These are phyloP conservation scores for Slavum lentiscoides DNA, from an alignment of 2,888 invertebrate genomes.

Conservation along the genomic window DNA sequence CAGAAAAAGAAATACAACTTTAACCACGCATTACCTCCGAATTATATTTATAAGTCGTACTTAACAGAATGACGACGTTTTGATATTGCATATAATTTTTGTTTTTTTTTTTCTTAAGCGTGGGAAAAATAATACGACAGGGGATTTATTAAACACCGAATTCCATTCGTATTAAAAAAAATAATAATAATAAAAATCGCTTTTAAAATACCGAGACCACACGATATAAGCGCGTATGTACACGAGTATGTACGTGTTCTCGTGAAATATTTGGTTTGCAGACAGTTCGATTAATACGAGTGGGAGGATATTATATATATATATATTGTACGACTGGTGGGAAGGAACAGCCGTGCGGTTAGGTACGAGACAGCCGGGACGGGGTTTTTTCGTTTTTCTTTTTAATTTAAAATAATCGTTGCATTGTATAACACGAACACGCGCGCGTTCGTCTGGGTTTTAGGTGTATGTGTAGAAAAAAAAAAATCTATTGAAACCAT, in stretches of 20 bases:
- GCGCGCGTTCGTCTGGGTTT: background rate
- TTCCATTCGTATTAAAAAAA: constrained; percentile 8
- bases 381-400: background rate
- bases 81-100: background rate
- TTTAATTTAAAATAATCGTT: constrained; percentile 22
- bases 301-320: constrained; percentile 17
- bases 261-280: constrained; percentile 18
- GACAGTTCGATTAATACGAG: constrained; percentile 24
- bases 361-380: background rate
- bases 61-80: background rate
- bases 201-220: constrained; percentile 7
- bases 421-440: background rate
- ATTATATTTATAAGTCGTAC: background rate
- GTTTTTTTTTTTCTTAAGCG: background rate
- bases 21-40: background rate
- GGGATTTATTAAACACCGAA: constrained; percentile 20
- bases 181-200: background rate
- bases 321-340: constrained; percentile 3
- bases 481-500: constrained; percentile 1
- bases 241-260: background rate
- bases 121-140: constrained; percentile 24
- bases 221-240: background rate
- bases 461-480: background rate
- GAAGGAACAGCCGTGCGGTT: constrained; percentile 9
- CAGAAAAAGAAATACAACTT: background rate